Evolutionary conservation across 2,797 vertebrate genomes (phyloP), one percentile per base, ranked within the genome.

Genomic region (Sternotherus odoratus): DNA sequence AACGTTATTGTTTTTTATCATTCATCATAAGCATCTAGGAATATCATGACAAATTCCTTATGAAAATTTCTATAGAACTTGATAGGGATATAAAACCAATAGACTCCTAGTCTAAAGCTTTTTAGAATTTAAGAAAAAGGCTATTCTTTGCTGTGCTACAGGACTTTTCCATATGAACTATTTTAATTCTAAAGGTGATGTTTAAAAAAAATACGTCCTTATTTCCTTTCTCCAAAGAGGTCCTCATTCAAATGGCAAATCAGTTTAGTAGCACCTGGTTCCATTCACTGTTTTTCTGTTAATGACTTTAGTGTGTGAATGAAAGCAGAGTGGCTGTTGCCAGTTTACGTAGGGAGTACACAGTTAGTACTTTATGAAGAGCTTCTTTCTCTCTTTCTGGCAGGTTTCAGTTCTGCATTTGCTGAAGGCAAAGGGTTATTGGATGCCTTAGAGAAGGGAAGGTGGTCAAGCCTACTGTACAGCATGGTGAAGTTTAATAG

Each of bases 391-490:
- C 69, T 85, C 78, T 97, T 92, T 51, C 90, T 97, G 97, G 95
- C 93, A 96, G 96, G 90, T 97, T 96, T 96, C 93, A 93, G 90
- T 88, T 15, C 85, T 97, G 92, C 88, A 87, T 93, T 97, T 95
- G 97, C 87, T 92, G 90, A 91, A 83, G 92, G 92, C 85, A 63
- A 66, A 96, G 93, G 94, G 90, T 96, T 97, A 95, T 97, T 97
- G 97, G 96, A 94, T 95, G 94, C 93, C 93, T 93, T 84, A 95
- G 91, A 97, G 95, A 92, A 96, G 93, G 95, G 90, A 50, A 95
- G 93, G 91, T 93, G 88, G 88, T 91, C 94, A 96, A 95, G 96
- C 93, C 89, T 96, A 94, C 89, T 96, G 93, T 90, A 91, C 90
- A 90, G 88, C 92, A 26, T 79, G 77, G 92, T 91, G 95, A 94